Evolutionary conservation across 2,888 invertebrate species (phyloP).

Genomic region (Mongoloraphidia duomilia): DNA sequence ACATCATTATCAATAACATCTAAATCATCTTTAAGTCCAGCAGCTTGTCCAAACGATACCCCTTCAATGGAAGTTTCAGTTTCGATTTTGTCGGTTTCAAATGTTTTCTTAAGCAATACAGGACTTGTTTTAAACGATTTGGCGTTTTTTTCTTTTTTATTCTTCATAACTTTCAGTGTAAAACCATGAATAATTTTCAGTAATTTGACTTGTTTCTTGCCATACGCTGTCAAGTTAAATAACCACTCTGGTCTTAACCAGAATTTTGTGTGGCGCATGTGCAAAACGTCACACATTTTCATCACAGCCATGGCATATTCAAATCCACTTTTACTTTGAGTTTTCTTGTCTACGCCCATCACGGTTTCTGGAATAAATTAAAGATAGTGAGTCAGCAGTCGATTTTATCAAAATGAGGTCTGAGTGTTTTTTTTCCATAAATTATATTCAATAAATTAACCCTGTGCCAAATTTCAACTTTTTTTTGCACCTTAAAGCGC

Average conservation of each 20-base stretch:
- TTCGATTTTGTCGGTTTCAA: constrained; percentile 12
- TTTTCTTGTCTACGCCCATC: constrained; percentile 35
- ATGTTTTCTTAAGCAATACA: constrained; percentile 7
- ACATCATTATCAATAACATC: constrained; percentile 61
- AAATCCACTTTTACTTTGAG: constrained; percentile 33
- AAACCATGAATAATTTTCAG: constrained; percentile 33
- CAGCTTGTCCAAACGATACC: constrained; percentile 52
- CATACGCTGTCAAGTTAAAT: constrained; percentile 32
- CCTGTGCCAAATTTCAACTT: too few species aligned
- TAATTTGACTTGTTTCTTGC: constrained; percentile 29
- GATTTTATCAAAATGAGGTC: too few species aligned
- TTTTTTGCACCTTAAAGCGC: too few species aligned
- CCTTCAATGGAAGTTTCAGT: constrained; percentile 36
- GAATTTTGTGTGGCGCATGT: constrained; percentile 34
- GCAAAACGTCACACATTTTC: constrained; percentile 40
- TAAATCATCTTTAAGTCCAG: constrained; percentile 61
- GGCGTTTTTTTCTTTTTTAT: constrained; percentile 9
- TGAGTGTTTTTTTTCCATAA: too few species aligned
- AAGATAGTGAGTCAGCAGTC: not conserved
- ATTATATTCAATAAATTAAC: too few species aligned
- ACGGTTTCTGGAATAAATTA: constrained; percentile 31
- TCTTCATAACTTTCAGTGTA: constrained; percentile 27
- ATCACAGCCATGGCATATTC: constrained; percentile 41
- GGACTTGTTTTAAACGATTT: constrained; percentile 1
- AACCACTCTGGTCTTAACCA: constrained; percentile 30